Percentiles rank a stretch among this genome's conserved stretches.
phyloP scores from a whole-genome alignment of 2,888 invertebrate genomes.

The Vanessa cardui region DNA sequence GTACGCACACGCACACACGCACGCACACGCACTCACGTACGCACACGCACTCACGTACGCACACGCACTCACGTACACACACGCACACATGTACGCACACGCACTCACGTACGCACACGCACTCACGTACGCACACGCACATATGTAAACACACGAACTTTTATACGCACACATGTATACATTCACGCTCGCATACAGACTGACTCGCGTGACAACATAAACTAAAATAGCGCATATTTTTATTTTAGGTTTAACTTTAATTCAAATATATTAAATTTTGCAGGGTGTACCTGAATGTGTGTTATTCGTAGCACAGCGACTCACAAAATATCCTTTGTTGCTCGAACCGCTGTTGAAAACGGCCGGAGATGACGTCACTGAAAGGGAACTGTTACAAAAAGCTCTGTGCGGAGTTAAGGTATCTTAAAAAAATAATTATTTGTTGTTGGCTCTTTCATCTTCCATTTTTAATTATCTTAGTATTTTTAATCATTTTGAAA shows the following conservation, averaged over 20 bases:
- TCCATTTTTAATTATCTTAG: neutral
- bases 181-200: neutral
- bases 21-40: neutral
- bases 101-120: slow-evolving; percentile 52
- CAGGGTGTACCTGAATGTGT: slow-evolving; percentile 97
- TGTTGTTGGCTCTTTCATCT: no score
- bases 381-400: slow-evolving; percentile 90
- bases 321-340: slow-evolving; percentile 96
- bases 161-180: no score
- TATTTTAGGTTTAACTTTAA: no score
- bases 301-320: slow-evolving; percentile 95
- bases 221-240: no score
- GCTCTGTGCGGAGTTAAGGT: slow-evolving; percentile 91
- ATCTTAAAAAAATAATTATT: neutral
- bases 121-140: neutral
- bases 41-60: neutral
- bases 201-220: no score
- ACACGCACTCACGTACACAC: neutral
- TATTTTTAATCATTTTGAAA: no score
- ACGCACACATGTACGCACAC: no score
- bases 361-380: slow-evolving; percentile 90
- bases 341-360: slow-evolving; percentile 96
- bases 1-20: neutral
- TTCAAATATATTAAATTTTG: neutral
- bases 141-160: neutral